A percentile compares a stretch with the other conserved stretches of the same genome.
Evolutionary conservation across 1,140 invertebrate species (phyloP).

Genomic region (Notospermus geniculatus): DNA sequence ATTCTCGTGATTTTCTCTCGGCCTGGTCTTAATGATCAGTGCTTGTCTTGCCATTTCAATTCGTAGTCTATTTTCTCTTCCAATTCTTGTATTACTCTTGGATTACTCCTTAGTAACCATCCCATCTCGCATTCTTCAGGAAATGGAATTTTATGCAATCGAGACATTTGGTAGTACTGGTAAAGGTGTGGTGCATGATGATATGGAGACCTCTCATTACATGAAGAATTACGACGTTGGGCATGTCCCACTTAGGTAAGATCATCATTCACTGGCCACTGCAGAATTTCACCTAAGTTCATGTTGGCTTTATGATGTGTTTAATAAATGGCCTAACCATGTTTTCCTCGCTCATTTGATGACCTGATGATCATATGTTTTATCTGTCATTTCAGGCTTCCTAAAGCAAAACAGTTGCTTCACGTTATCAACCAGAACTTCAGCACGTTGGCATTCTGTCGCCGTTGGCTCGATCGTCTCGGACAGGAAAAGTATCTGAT

Average conservation of each 20-base stretch:
- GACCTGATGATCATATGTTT: too few relatives aligned
- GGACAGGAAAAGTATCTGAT: conserved; percentile 97
- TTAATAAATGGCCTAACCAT: too few relatives aligned
- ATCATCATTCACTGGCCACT: neutral
- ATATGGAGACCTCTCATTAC: conserved; percentile 99
- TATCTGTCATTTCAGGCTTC: conserved; percentile 64
- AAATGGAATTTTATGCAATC: conserved; percentile 99
- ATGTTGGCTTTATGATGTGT: too few relatives aligned
- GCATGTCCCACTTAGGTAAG: conserved; percentile 75
- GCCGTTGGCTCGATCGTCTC: conserved; percentile 95
- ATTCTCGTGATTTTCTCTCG: too few relatives aligned
- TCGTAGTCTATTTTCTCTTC: too few relatives aligned
- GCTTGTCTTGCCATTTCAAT: too few relatives aligned
- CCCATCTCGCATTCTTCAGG: conserved; percentile 59
- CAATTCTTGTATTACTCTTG: too few relatives aligned
- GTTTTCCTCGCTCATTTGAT: too few relatives aligned
- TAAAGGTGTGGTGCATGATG: conserved; percentile 93
- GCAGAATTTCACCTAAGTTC: neutral
- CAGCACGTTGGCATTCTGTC: conserved; percentile 96
- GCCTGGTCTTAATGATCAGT: too few relatives aligned
- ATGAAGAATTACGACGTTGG: conserved; percentile 98
- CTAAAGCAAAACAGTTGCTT: conserved; percentile 88
- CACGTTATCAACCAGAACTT: conserved; percentile 98
- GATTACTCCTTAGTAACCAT: conserved; percentile 18
- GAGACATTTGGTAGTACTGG: conserved; percentile 99